Conservation (phyloP, 2,797 vertebrate genomes). For the Zonotrichia albicollis region DNA sequence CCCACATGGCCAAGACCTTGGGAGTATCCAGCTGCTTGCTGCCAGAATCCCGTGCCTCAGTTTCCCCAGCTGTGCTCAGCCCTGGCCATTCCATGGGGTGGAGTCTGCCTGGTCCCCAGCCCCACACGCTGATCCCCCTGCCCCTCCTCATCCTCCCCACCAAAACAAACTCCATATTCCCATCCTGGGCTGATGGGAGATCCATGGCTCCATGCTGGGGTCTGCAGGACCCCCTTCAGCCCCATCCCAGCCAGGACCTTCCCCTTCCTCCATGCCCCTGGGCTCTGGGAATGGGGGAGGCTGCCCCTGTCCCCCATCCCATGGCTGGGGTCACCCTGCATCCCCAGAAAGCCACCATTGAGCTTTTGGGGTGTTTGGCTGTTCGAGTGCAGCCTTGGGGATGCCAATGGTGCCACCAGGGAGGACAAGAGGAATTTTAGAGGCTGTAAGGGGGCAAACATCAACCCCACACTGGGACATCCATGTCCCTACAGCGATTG, state of each 20-base stretch:
- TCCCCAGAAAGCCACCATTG: neutral
- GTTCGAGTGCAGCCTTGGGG: neutral
- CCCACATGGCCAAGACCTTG: accelerated
- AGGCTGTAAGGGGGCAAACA: neutral
- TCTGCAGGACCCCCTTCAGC: accelerated
- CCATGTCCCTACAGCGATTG: neutral
- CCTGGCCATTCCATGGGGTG: neutral
- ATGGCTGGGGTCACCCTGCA: neutral
- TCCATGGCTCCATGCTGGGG: neutral
- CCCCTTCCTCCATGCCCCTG: neutral
- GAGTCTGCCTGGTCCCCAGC: neutral
- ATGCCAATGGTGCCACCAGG: neutral
- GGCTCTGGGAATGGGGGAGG: neutral
- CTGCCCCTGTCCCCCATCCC: neutral
- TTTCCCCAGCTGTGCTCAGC: neutral
- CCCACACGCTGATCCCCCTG: neutral
- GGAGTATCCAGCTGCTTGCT: neutral
- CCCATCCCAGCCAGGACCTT: neutral
- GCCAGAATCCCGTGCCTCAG: neutral
- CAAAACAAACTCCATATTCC: neutral
- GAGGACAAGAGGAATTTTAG: neutral
- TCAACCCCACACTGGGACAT: accelerated
- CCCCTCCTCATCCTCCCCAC: neutral
- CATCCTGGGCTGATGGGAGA: neutral
- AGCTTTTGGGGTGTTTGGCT: neutral